phyloP scores from a whole-genome alignment of 2,888 invertebrate genomes.

The Diogma glabrata region DNA sequence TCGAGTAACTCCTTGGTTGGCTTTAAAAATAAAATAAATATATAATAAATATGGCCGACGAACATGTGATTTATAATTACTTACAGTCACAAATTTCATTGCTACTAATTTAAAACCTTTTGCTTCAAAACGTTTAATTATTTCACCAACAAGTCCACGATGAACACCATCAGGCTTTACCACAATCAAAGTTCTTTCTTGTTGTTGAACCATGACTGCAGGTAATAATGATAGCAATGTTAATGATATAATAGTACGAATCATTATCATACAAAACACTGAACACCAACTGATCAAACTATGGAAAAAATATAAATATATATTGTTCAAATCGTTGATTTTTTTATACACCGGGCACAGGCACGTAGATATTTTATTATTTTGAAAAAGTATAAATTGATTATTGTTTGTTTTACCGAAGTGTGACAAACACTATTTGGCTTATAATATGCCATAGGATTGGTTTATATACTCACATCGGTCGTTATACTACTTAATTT shows the following conservation, averaged over 20 bases:
- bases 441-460: too few relatives aligned
- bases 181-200: slow-evolving; percentile 96
- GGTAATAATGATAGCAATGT: slow-evolving; percentile 49
- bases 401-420: too few relatives aligned
- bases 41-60: slow-evolving; percentile 10
- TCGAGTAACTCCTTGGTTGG: slow-evolving; percentile 73
- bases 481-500: too few relatives aligned
- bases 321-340: too few relatives aligned
- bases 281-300: slow-evolving; percentile 4
- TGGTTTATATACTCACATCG: too few relatives aligned
- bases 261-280: too few relatives aligned
- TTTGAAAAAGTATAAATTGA: too few relatives aligned
- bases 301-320: too few relatives aligned
- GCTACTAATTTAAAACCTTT: slow-evolving; percentile 96
- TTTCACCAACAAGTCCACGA: slow-evolving; percentile 89
- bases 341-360: too few relatives aligned
- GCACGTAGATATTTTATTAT: too few relatives aligned
- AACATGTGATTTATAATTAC: slow-evolving; percentile 28
- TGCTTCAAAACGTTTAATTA: slow-evolving; percentile 90
- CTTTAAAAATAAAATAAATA: slow-evolving; percentile 32
- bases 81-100: slow-evolving; percentile 86
- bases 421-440: too few relatives aligned
- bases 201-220: slow-evolving; percentile 56
- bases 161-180: slow-evolving; percentile 98
- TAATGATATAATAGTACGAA: slow-evolving; percentile 43